phyloP scores from a whole-genome alignment of 2,113 vertebrate species.

The Pardalotus punctatus region DNA sequence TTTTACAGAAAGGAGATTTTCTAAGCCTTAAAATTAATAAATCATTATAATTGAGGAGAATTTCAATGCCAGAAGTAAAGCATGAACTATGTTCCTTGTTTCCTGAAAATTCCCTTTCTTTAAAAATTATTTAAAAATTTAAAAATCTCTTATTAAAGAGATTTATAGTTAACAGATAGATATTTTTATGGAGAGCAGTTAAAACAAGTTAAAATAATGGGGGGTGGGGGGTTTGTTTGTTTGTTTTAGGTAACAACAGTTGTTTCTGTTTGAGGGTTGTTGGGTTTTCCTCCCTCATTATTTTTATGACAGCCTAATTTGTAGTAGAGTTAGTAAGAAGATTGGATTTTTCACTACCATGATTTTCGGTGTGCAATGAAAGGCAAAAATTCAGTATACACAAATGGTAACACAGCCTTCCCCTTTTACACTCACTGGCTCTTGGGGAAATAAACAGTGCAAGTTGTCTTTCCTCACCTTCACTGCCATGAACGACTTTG shows the following conservation, averaged over 20 bases:
- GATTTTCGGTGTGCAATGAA: neutral
- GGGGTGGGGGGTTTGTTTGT: rapidly evolving
- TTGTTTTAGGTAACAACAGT: neutral
- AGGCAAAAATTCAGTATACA: neutral
- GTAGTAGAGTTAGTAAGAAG: neutral
- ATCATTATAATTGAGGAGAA: neutral
- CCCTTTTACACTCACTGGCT: neutral
- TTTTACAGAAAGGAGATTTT: neutral
- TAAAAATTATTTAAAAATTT: neutral
- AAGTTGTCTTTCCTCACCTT: neutral
- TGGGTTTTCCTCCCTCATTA: rapidly evolving
- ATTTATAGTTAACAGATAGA: neutral
- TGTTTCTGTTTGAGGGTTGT: neutral
- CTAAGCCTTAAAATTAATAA: neutral
- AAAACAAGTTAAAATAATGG: neutral
- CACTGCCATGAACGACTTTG: neutral
- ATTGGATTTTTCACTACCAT: neutral
- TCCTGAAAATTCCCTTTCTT: neutral
- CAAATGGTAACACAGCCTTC: neutral
- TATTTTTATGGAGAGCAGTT: neutral
- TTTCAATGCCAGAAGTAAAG: neutral
- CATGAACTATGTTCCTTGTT: neutral
- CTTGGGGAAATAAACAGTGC: neutral
- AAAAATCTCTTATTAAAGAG: neutral
- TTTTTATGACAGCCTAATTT: neutral